Conservation (phyloP, 2,113 vertebrate species). For the Acanthochromis polyacanthus region DNA sequence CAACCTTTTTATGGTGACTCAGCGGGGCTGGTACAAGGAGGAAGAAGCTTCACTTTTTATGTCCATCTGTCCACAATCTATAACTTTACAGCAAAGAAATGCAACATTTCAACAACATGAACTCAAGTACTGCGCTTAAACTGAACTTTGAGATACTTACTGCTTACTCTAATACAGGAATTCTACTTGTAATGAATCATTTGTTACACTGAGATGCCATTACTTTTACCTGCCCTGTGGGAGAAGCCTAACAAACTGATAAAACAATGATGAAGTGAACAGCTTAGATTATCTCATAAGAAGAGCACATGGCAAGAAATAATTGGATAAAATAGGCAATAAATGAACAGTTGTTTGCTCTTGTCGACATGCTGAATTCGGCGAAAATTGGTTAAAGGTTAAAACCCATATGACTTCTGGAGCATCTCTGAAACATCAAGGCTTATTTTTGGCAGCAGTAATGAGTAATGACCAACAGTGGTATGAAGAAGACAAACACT, state of each 20-base stretch:
- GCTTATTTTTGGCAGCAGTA: not conserved
- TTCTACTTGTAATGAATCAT: not conserved
- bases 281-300: not conserved
- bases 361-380: not conserved
- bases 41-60: not conserved
- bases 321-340: not conserved
- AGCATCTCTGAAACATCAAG: not conserved
- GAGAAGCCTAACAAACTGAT: not conserved
- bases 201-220: not conserved
- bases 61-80: not conserved
- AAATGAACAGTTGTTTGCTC: not conserved
- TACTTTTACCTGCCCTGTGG: not conserved
- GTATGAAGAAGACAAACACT: not conserved
- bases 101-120: not conserved
- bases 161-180: not conserved
- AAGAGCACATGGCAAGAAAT: not conserved
- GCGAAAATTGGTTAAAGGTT: not conserved
- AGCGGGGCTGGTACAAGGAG: not conserved
- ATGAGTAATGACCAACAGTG: not conserved
- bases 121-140: too few species aligned
- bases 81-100: not conserved
- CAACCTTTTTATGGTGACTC: slow-evolving; percentile 1
- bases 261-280: not conserved
- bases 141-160: too few species aligned
- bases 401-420: not conserved